phyloP scores from a whole-genome alignment of 2,888 invertebrate genomes.

The Drosophila dives region DNA sequence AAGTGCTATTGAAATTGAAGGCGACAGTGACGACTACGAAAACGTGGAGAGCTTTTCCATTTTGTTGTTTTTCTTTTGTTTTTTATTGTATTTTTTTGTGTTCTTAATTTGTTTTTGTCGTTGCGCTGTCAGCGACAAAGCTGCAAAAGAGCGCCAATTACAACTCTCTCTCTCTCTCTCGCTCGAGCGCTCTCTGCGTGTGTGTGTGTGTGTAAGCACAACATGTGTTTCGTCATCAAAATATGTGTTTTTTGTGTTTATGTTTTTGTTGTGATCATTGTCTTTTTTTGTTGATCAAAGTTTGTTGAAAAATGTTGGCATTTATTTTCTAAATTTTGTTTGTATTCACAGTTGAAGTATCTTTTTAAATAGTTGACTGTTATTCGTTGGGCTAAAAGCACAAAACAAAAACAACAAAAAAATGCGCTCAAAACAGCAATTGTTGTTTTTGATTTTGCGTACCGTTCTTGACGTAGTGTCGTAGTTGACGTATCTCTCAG shows the following conservation, averaged over 20 bases:
- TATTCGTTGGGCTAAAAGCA: constrained; percentile 40
- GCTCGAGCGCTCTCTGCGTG: constrained; percentile 1
- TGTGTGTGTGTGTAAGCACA: constrained; percentile 56
- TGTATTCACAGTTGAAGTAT: neutral
- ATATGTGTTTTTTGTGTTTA: constrained; percentile 23
- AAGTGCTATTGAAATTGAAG: constrained; percentile 76
- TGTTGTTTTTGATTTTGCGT: constrained; percentile 44
- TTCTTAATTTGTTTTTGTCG: constrained; percentile 65
- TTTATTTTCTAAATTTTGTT: neutral
- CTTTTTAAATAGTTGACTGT: neutral
- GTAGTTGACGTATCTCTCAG: constrained; percentile 52
- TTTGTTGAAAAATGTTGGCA: constrained; percentile 6
- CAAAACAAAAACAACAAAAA: constrained; percentile 25
- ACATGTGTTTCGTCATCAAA: constrained; percentile 81
- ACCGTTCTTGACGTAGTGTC: constrained; percentile 47
- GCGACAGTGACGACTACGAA: constrained; percentile 62
- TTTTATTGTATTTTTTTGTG: constrained; percentile 62
- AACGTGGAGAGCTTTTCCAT: constrained; percentile 66
- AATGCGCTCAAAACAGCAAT: constrained; percentile 3
- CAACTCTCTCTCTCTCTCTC: constrained; percentile 18
- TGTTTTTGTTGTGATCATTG: constrained; percentile 47
- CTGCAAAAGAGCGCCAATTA: constrained; percentile 62
- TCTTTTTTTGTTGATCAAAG: constrained; percentile 18
- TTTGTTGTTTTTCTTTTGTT: constrained; percentile 63
- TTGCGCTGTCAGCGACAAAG: constrained; percentile 61